A percentile compares a stretch with the other conserved stretches of the same genome.
Conservation (phyloP, 2,113 vertebrate species). For the Myrmophylax atrothorax region DNA sequence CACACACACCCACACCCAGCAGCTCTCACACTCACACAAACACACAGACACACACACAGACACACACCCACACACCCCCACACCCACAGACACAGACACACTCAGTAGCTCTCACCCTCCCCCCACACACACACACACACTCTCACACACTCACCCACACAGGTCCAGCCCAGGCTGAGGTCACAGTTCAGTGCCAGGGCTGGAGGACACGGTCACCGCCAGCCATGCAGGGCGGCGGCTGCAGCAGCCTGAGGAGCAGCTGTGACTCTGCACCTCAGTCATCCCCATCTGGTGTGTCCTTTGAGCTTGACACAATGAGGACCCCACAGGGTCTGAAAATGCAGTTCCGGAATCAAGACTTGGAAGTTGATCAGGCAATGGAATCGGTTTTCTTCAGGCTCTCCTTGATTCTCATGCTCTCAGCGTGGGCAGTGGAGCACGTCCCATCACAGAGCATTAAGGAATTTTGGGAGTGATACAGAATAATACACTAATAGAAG, state of each 20-base stretch:
- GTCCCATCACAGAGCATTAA: slow-evolving; percentile 37
- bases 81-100: too few species aligned
- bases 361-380: background rate
- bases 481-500: background rate
- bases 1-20: too few species aligned
- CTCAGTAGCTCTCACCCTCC: too few species aligned
- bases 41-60: too few species aligned
- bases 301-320: slow-evolving; percentile 37
- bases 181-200: background rate
- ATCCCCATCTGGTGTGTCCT: slow-evolving; percentile 9
- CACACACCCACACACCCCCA: too few species aligned
- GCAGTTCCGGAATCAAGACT: background rate
- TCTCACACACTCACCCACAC: background rate
- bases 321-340: background rate
- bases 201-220: background rate
- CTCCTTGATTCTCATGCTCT: background rate
- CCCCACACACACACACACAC: background rate
- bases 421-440: background rate
- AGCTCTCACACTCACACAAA: too few species aligned
- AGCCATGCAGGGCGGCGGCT: background rate
- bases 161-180: background rate
- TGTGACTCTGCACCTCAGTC: background rate
- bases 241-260: background rate
- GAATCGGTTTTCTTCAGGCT: background rate
- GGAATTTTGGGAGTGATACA: background rate